Evolutionary conservation across 2,113 vertebrate genomes (phyloP).

Genomic region (Bufo bufo): DNA sequence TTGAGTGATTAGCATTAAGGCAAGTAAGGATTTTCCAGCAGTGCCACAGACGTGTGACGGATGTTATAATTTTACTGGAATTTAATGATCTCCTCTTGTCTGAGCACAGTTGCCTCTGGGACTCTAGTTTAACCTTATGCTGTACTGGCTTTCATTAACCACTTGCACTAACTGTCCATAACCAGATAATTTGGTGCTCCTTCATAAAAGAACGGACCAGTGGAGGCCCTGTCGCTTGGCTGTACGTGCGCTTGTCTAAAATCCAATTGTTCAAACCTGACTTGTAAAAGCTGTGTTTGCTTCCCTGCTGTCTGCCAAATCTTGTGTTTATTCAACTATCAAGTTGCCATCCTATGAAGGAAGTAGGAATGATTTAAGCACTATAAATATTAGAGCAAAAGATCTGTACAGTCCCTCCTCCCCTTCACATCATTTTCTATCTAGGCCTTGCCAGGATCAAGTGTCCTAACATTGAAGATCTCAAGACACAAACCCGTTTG

Average conservation of each 20-base stretch:
- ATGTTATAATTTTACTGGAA: neutral
- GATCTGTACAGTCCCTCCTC: slow-evolving; percentile 12
- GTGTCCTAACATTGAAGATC: slow-evolving; percentile 24
- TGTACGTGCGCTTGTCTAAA: neutral
- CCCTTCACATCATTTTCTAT: neutral
- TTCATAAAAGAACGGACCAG: neutral
- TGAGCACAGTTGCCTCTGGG: neutral
- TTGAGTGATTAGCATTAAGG: neutral
- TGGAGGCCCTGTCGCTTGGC: neutral
- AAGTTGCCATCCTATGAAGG: slow-evolving; percentile 32
- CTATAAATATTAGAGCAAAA: slow-evolving; percentile 31
- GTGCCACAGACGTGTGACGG: neutral
- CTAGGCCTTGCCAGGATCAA: slow-evolving; percentile 1
- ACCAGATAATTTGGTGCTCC: neutral
- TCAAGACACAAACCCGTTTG: slow-evolving; percentile 1
- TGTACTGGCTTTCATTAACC: neutral
- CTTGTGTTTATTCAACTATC: slow-evolving; percentile 36
- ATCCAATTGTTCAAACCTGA: slow-evolving; percentile 4
- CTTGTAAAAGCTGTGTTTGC: slow-evolving; percentile 6
- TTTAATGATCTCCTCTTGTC: neutral
- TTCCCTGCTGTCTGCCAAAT: slow-evolving; percentile 36
- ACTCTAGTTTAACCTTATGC: neutral
- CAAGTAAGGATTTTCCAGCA: neutral
- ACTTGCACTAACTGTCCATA: slow-evolving; percentile 9
- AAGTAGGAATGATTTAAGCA: slow-evolving; percentile 37